Percentiles rank a stretch among this genome's conserved stretches.
Conservation (phyloP, 2,113 vertebrate genomes). For the Scatophagus argus region DNA sequence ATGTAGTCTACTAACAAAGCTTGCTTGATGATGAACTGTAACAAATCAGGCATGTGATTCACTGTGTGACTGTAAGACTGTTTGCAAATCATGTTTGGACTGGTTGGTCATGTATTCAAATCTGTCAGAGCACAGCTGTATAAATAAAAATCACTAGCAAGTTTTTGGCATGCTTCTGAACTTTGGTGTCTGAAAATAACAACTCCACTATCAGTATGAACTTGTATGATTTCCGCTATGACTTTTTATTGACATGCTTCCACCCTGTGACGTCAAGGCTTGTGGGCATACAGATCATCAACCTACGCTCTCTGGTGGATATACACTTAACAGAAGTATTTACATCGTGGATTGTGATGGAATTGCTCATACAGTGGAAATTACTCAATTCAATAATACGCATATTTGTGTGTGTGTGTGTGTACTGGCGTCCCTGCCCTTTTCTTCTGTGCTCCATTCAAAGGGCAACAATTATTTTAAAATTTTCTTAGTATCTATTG, state of each 20-base stretch:
- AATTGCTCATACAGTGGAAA: neutral
- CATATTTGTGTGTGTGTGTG: neutral
- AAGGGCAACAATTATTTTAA: neutral
- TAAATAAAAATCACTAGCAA: neutral
- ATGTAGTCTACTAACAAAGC: neutral
- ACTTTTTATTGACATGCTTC: neutral
- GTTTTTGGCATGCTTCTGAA: neutral
- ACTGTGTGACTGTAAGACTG: conserved; percentile 1
- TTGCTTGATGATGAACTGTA: neutral
- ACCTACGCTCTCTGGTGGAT: conserved; percentile 31
- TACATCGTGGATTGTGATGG: neutral
- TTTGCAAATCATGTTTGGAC: neutral
- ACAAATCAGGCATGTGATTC: conserved; percentile 22
- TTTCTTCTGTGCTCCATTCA: neutral
- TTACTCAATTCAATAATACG: neutral
- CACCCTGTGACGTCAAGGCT: conserved; percentile 1
- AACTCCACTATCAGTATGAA: neutral
- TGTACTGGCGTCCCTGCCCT: neutral
- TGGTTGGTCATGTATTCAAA: neutral
- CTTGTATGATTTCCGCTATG: neutral
- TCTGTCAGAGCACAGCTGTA: neutral
- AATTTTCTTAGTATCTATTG: neutral
- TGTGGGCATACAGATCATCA: neutral
- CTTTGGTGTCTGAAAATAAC: neutral
- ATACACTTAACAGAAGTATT: neutral